Evolutionary conservation across 2,888 invertebrate species (phyloP), one percentile per base, ranked within the genome.

Genomic region (Acanthosepion pharaonis): DNA sequence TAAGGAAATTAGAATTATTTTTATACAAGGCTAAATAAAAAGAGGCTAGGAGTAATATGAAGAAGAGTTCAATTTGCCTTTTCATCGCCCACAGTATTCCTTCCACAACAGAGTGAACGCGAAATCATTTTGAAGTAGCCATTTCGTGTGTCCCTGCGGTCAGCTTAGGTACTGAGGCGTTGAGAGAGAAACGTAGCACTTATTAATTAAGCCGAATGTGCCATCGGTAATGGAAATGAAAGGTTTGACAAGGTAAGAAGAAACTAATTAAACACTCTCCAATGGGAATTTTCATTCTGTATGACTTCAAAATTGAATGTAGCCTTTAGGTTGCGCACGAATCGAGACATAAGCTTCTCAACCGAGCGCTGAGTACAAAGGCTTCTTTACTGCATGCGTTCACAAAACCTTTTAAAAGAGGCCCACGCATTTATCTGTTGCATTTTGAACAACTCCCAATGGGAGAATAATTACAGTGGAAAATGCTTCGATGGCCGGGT

Each of bases 231-330:
- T n/a, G 3, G 78, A 4, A 78, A 78, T 15, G n/a, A 78, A 11
- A 78, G 9, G n/a, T 9, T n/a, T 6, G 9, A 78, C n/a, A 78
- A 78, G n/a, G 78, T n/a, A n/a, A 3, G 8, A n/a, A 11, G n/a
- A n/a, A 78, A 78, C 78, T 78, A 78, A 78, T 78, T 78, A 78
- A 78, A 78, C 78, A n/a, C n/a, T n/a, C n/a, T 78, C n/a, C n/a
- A 11, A 15, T 78, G 15, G n/a, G 78, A n/a, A 15, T 9, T n/a
- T 78, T n/a, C n/a, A n/a, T 78, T 78, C 78, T 78, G 78, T 9
- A n/a, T 78, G n/a, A 11, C n/a, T 78, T n/a, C 11, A n/a, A 20
- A 59, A n/a, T 78, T n/a, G n/a, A 78, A n/a, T 78, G 11, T 0
- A 78, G 1, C 25, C 78, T n/a, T 78, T n/a, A 15, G n/a, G 28